Conservation (phyloP, 2,113 vertebrate genomes). For the Ivindomyrus marchei region DNA sequence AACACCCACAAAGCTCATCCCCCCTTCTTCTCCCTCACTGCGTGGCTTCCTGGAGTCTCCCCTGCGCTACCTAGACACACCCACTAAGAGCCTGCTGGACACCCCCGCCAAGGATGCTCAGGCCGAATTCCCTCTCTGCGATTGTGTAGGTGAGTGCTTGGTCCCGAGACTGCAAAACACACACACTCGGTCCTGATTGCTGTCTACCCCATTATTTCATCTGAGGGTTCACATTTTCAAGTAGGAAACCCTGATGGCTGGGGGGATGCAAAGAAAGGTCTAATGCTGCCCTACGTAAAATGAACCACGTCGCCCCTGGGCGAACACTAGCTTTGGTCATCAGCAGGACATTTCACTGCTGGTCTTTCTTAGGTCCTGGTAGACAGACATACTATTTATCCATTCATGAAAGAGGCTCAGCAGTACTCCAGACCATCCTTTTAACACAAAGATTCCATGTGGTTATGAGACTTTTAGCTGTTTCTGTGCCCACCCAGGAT, state of each 20-base stretch:
- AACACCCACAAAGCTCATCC: constrained; percentile 79
- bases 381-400: neutral
- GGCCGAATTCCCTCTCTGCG: constrained; percentile 83
- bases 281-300: neutral
- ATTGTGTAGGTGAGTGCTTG: constrained; percentile 81
- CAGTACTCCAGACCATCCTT: neutral
- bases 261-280: neutral
- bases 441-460: neutral
- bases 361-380: neutral
- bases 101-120: constrained; percentile 84
- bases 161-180: neutral
- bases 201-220: neutral
- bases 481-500: neutral
- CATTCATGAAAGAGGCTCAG: neutral
- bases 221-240: neutral
- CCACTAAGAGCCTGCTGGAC: constrained; percentile 85
- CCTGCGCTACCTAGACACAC: constrained; percentile 85
- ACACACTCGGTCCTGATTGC: neutral
- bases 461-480: neutral
- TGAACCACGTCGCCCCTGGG: neutral
- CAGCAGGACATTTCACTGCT: neutral
- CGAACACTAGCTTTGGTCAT: neutral
- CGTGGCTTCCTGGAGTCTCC: constrained; percentile 92
- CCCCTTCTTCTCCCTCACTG: constrained; percentile 79
- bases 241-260: neutral